Base-by-base conservation (phyloP, 2,888 invertebrate genomes). In the Noctuana brunneofusca region DNA sequence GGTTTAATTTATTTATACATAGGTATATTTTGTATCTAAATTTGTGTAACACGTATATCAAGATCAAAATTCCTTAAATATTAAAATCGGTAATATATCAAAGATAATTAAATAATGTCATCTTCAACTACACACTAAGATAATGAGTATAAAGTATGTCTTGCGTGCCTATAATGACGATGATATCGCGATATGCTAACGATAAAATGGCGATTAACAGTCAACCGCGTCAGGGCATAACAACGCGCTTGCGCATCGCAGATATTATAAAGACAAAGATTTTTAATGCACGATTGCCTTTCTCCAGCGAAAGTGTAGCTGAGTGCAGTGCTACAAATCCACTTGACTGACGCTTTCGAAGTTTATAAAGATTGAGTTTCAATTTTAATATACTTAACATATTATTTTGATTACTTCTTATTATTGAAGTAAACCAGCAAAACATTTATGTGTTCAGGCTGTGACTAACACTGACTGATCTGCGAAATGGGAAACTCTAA, bases 301-400 rank as follows among this genome's bases (percentile, higher is more conserved):
- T 91, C 90, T 80, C 89, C 75, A 73, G 88, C 75, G 89, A 91
- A 91, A 91, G 89, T 89, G 84, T 85, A 80, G 75, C 86, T 87
- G 84, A 87, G 80, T 76, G 77, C 69, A 72, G 75, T 74, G 76
- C 75, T 75, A 75, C 81, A 84, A 84, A 83, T 81, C 76, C 74
- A 79, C 80, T 81, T 79, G 79, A 80, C 83, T 79, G 79, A 80
- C 83, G 84, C 87, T 88, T 89, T 89, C 87, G 75, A 85, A 84
- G 75, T 69, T 75, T 75, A 69, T 73, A 71, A 69, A 72, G 74
- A 71, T 78, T 73, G 71, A 69, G 71, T 55, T 30, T n/a, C 27
- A 30, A 38, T 18, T 12, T 32, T 41, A 5, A 41, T 41, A 16
- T 12, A 3, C 30, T 30, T 30, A 6, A 30, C 9, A 32, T 32